Evolutionary conservation across 2,888 invertebrate genomes (phyloP), one percentile per base, ranked within the genome.

Genomic region (Lamellibrachia columna): DNA sequence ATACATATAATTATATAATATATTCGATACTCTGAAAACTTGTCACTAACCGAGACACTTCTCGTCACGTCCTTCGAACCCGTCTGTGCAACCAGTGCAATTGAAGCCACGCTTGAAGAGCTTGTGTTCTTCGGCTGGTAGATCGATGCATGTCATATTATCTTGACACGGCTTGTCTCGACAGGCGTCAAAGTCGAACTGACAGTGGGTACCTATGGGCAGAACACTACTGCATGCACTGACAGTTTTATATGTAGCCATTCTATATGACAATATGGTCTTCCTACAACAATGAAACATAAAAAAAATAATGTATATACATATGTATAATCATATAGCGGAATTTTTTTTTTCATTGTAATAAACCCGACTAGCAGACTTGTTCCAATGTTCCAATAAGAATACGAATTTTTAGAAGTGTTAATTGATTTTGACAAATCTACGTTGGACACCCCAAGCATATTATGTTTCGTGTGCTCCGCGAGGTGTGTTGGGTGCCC

Each of bases 11-110:
- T 11, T 15, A 6, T n/a, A n/a, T 91, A n/a, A 15, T 91, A 52
- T 53, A 52, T 53, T 15, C 28, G n/a, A 91, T 22, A 91, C 7
- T 91, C 6, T 91, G n/a, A 11, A 53, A 53, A 28, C n/a, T 91
- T 92, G 55, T 22, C 52, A 75, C 90, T 90, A 52, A 90, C 90
- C 90, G 91, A 92, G n/a, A 53, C 90, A 92, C 90, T 92, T 90
- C 11, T 53, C 90, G 52, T 90, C 90, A 2, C 9, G 90, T 52
- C 53, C 58, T 11, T 90, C 52, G 53, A 58, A 92, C 11, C 92
- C 92, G 52, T 40, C 52, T 75, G 28, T 40, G 52, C 92, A 92
- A 28, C 22, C 52, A 4, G 75, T 52, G 53, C 92, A 92, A 91
- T 92, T 92, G 53, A 58, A 92, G 22, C 91, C 60, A 3, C 90